Percentiles rank a stretch among this genome's conserved stretches.
phyloP scores from a whole-genome alignment of 2,113 vertebrate genomes.

The Genyomyrus donnyi region DNA sequence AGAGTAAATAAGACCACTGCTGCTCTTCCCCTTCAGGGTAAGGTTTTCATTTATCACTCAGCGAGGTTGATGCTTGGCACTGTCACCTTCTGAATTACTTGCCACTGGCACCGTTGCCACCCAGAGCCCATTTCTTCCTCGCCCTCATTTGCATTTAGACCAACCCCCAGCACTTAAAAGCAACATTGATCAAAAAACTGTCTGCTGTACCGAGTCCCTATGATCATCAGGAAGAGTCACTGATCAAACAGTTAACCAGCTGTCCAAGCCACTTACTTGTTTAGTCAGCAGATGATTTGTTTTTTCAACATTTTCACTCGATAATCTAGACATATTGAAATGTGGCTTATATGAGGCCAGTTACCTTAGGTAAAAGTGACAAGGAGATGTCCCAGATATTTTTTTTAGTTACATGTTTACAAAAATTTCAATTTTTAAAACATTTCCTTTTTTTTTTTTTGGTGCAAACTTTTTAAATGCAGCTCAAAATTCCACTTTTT shows the following conservation, averaged over 20 bases:
- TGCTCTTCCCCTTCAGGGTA: background rate
- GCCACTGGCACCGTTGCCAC: background rate
- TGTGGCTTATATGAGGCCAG: background rate
- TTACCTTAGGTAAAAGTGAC: background rate
- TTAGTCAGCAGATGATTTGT: background rate
- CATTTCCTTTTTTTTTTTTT: background rate
- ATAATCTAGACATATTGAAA: background rate
- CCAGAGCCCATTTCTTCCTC: background rate
- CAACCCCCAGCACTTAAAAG: constrained; percentile 18
- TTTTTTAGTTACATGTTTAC: background rate
- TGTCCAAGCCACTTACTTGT: constrained; percentile 4
- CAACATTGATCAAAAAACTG: constrained; percentile 19
- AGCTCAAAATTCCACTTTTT: background rate
- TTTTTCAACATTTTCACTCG: background rate
- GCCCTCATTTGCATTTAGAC: constrained; percentile 14
- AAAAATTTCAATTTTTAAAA: background rate
- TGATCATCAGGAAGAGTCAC: background rate
- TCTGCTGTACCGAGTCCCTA: background rate
- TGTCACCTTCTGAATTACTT: no score
- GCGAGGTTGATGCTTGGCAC: background rate
- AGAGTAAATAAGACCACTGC: background rate
- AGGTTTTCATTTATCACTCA: background rate
- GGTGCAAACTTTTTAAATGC: background rate
- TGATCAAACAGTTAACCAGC: constrained; percentile 7
- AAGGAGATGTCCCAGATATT: background rate